phyloP scores from a whole-genome alignment of 1,140 invertebrate species.

The Vanessa tameamea region DNA sequence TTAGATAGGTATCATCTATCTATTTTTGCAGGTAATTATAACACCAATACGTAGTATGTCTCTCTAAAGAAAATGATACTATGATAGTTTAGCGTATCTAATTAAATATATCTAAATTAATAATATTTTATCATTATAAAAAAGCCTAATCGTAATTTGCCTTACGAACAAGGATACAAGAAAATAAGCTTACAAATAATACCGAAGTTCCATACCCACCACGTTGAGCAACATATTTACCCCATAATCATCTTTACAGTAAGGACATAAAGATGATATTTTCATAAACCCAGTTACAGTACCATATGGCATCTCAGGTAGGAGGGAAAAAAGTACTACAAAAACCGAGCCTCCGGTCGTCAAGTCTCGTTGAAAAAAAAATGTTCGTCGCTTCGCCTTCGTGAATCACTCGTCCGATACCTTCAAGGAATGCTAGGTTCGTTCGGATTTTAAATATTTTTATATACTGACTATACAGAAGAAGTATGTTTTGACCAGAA shows the following conservation, averaged over 20 bases:
- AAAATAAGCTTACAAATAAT: slow-evolving; percentile 27
- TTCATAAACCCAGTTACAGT: background rate
- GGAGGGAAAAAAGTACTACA: slow-evolving; percentile 45
- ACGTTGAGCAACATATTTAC: slow-evolving; percentile 4
- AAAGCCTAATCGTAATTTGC: background rate
- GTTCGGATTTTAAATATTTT: slow-evolving; percentile 24
- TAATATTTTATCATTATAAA: background rate
- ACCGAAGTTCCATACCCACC: slow-evolving; percentile 31
- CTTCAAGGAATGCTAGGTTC: slow-evolving; percentile 24
- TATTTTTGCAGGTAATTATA: too few relatives aligned
- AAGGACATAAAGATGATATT: background rate
- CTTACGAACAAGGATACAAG: slow-evolving; percentile 16
- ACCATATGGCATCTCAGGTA: slow-evolving; percentile 53
- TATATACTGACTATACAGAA: background rate
- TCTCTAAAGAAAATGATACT: background rate
- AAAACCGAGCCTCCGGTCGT: slow-evolving; percentile 44
- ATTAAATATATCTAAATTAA: too few relatives aligned
- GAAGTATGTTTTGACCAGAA: background rate
- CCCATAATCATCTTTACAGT: slow-evolving; percentile 1
- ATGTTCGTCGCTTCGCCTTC: slow-evolving; percentile 23
- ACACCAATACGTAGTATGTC: too few relatives aligned
- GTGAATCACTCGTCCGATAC: slow-evolving; percentile 34
- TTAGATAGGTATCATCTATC: too few relatives aligned
- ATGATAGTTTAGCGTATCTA: background rate
- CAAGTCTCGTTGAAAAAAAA: slow-evolving; percentile 42